Conservation (phyloP, 2,113 vertebrate genomes). For the Engystomops pustulosus region DNA sequence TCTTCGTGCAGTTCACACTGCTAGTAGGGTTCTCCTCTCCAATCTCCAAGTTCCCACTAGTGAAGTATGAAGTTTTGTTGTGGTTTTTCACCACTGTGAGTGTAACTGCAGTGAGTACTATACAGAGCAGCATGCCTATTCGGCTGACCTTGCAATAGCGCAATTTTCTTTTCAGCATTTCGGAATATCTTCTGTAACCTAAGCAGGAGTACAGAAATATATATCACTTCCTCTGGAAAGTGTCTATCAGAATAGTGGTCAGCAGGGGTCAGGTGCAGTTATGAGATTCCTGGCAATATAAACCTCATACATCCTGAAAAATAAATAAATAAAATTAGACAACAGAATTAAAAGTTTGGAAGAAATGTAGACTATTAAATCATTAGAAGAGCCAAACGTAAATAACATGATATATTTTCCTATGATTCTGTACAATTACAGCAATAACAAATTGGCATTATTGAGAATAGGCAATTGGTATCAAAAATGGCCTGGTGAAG, state of each 20-base stretch:
- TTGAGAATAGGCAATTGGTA: too few species aligned
- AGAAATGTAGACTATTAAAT: too few species aligned
- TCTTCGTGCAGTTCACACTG: conserved; percentile 79
- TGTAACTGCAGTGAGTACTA: conserved; percentile 66
- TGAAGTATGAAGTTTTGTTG: conserved; percentile 69
- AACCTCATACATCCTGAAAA: background rate
- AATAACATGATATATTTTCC: too few species aligned
- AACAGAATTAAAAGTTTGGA: too few species aligned
- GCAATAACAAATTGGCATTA: too few species aligned
- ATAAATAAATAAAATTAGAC: background rate
- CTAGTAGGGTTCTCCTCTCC: conserved; percentile 67
- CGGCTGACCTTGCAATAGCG: conserved; percentile 74
- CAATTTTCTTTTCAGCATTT: conserved; percentile 75
- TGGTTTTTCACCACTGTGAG: conserved; percentile 72
- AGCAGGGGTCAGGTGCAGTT: background rate
- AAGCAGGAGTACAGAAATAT: background rate
- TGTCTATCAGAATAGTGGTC: background rate
- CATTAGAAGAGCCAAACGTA: too few species aligned
- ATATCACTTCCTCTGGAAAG: background rate
- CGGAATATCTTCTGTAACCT: too few species aligned
- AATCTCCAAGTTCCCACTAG: conserved; percentile 71
- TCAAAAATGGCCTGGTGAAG: too few species aligned
- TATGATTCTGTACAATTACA: too few species aligned
- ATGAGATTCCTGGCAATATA: background rate
- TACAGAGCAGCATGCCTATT: conserved; percentile 64